A percentile compares a stretch with the other conserved stretches of the same genome.
Evolutionary conservation across 2,113 vertebrate species (phyloP).

Genomic region (Atlantisia rogersi): DNA sequence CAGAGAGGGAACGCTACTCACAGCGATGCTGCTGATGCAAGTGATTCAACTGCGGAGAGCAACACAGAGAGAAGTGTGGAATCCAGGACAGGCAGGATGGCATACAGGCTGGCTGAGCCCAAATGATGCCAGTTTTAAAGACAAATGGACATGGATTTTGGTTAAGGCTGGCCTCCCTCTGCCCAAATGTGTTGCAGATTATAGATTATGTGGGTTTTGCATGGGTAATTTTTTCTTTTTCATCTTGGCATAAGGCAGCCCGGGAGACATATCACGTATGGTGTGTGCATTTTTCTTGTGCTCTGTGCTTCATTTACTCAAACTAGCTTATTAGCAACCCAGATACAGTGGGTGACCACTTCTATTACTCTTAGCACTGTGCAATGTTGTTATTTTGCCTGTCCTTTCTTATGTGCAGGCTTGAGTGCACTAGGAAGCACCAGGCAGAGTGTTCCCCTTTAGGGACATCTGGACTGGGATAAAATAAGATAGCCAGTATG

Average conservation of each 20-base stretch:
- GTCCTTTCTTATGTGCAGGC: neutral
- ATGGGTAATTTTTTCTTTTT: slow-evolving; percentile 7
- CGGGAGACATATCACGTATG: neutral
- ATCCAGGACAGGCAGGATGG: neutral
- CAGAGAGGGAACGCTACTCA: neutral
- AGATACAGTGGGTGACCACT: neutral
- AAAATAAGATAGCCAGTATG: neutral
- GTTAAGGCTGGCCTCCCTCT: neutral
- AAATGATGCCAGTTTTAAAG: neutral
- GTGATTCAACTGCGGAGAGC: neutral
- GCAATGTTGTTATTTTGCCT: neutral
- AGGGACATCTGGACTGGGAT: neutral
- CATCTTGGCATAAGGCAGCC: neutral
- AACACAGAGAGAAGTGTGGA: neutral
- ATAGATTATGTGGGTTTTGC: neutral
- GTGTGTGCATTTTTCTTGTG: neutral
- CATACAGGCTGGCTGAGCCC: neutral
- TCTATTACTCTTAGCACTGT: neutral
- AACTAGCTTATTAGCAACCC: neutral
- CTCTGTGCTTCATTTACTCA: neutral
- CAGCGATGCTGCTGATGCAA: neutral
- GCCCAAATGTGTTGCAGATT: neutral
- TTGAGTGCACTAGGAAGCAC: neutral
- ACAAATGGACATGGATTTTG: neutral
- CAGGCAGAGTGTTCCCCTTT: neutral